Conservation (phyloP, 1,140 invertebrate species). For the Drosophila willistoni region DNA sequence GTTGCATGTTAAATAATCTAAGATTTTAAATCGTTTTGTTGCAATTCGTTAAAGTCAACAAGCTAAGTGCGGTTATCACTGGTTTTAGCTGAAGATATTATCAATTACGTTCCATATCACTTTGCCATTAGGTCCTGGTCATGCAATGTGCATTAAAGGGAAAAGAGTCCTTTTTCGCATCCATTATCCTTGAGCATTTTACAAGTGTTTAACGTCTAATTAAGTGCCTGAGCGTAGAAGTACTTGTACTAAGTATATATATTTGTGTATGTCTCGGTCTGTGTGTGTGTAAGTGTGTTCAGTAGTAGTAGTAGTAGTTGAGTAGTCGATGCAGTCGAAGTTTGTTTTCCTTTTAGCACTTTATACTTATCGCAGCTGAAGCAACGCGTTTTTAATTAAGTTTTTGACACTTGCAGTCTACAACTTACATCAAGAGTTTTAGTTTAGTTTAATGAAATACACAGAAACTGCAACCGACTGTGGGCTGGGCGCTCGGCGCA, state of each 20-base stretch:
- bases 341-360: constrained; percentile 53
- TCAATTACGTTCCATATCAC: background rate
- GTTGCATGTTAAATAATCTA: no score
- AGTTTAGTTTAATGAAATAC: background rate
- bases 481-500: constrained; percentile 12
- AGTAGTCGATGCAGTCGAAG: constrained; percentile 48
- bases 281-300: background rate
- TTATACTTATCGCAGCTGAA: constrained; percentile 46
- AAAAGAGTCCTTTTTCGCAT: constrained; percentile 47
- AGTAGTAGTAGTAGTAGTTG: constrained; percentile 17
- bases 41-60: no score
- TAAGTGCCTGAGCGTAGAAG: constrained; percentile 73
- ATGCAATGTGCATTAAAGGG: constrained; percentile 30
- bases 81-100: background rate
- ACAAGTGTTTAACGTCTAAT: constrained; percentile 81
- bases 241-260: constrained; percentile 19
- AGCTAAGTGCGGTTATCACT: background rate
- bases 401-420: constrained; percentile 74
- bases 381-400: constrained; percentile 76
- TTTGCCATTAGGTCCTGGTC: constrained; percentile 22
- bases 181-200: constrained; percentile 78
- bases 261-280: constrained; percentile 8
- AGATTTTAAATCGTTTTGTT: no score
- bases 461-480: background rate
- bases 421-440: constrained; percentile 13